Base-by-base conservation (phyloP, 2,113 vertebrate species). In the Triplophysa tibetana region DNA sequence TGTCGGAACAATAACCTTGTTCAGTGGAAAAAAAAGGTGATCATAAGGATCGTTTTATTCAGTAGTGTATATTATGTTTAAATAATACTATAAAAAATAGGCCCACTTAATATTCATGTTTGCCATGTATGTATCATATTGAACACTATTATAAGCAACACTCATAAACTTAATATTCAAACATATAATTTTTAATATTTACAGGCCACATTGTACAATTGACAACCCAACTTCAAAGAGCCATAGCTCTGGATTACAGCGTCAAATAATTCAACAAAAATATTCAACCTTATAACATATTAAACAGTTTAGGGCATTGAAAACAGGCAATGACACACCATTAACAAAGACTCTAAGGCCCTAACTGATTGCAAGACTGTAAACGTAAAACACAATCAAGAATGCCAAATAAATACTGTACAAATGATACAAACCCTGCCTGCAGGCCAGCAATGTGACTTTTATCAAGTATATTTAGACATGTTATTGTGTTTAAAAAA, bases 331-430 rank as follows among this genome's bases (percentile, higher is more conserved):
- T n/a, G 50, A 81, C 67, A 82, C 68, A 45, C 41, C 50, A 81
- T 70, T 63, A 82, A 56, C 75, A 48, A 81, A 66, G 48, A 60
- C 16, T 74, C 41, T 67, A 7, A 38, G 33, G 33, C 33, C 33
- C 33, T 69, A 41, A 74, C 74, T 81, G 73, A 62, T 69, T 70
- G 19, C 29, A 75, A 65, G 48, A 84, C 45, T 58, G 64, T 26
- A 70, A 80, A 60, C 8, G 17, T 64, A 29, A 63, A 77, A 67
- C 45, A 41, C 38, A 83, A 81, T 19, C 24, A 48, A 76, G 70
- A 84, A 88, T 52, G 82, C 45, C 74, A 80, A 86, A 86, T 85
- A 88, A 88, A 88, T 86, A 87, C 85, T 88, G 84, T 88, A 88
- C 87, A 87, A 83, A 84, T 81, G 81, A 78, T 66, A 85, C 80